Percentiles rank a stretch among this genome's conserved stretches.
Conservation (phyloP, 1,140 invertebrate species). For the Drosophila insularis region DNA sequence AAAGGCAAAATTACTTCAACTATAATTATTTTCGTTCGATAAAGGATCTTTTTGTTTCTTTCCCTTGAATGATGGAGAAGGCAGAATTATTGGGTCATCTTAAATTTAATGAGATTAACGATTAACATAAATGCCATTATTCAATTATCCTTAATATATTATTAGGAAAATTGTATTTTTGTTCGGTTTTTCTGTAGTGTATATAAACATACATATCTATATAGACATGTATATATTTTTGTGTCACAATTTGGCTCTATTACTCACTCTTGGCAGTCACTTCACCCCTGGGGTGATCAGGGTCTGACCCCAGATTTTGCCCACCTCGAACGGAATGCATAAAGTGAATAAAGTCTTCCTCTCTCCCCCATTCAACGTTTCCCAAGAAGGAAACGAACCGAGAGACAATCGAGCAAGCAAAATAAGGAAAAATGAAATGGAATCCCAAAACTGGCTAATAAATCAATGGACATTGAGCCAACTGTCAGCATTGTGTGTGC, state of each 20-base stretch:
- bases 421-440: constrained; percentile 33
- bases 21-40: no score
- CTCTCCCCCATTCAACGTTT: constrained; percentile 7
- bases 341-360: not conserved
- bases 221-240: not conserved
- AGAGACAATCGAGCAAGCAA: constrained; percentile 33
- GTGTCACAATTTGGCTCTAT: constrained; percentile 20
- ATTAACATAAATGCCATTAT: constrained; percentile 35
- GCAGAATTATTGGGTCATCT: not conserved
- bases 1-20: no score
- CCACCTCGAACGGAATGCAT: constrained; percentile 8
- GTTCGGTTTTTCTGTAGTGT: not conserved
- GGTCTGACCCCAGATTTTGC: not conserved
- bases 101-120: not conserved
- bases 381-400: constrained; percentile 36
- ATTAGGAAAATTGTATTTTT: constrained; percentile 8
- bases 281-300: not conserved
- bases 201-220: no score
- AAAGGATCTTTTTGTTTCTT: no score
- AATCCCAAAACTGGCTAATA: constrained; percentile 64
- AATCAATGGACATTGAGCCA: constrained; percentile 62
- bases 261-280: constrained; percentile 6
- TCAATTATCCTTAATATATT: constrained; percentile 25
- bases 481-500: constrained; percentile 73
- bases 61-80: not conserved